These are phyloP conservation scores for Leucopsar rothschildi DNA, from an alignment of 2,113 vertebrate genomes.

Conservation along the genomic window DNA sequence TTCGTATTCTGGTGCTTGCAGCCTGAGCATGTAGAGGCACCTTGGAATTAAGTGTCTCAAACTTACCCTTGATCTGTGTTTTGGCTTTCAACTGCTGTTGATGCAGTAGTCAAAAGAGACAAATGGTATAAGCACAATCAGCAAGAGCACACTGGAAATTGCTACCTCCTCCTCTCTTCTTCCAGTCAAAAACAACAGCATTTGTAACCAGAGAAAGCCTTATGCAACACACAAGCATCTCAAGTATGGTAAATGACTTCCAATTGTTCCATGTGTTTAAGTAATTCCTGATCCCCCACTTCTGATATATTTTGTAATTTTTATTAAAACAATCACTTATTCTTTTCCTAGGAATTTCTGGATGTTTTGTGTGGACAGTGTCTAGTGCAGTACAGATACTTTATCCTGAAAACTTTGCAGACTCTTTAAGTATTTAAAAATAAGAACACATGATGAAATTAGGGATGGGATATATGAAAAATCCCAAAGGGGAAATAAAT, in stretches of 20 bases:
- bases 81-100: neutral
- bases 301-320: constrained; percentile 32
- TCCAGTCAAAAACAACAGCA: constrained; percentile 30
- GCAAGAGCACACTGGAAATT: neutral
- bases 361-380: neutral
- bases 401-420: neutral
- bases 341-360: neutral
- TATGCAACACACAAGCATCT: constrained; percentile 39
- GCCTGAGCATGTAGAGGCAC: neutral
- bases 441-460: neutral
- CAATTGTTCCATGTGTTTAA: constrained; percentile 37
- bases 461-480: neutral
- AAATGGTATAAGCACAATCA: neutral
- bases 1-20: neutral
- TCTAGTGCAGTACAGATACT: neutral
- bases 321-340: neutral
- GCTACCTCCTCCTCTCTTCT: constrained; percentile 23
- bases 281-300: constrained; percentile 1
- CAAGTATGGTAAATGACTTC: constrained; percentile 42
- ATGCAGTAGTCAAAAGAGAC: neutral
- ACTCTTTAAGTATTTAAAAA: neutral
- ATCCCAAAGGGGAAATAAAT: neutral
- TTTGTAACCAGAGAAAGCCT: constrained; percentile 60
- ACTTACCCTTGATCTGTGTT: neutral
- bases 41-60: neutral